These are phyloP conservation scores for Sussaba pulchella DNA, from an alignment of 2,888 invertebrate species.

Conservation along the genomic window DNA sequence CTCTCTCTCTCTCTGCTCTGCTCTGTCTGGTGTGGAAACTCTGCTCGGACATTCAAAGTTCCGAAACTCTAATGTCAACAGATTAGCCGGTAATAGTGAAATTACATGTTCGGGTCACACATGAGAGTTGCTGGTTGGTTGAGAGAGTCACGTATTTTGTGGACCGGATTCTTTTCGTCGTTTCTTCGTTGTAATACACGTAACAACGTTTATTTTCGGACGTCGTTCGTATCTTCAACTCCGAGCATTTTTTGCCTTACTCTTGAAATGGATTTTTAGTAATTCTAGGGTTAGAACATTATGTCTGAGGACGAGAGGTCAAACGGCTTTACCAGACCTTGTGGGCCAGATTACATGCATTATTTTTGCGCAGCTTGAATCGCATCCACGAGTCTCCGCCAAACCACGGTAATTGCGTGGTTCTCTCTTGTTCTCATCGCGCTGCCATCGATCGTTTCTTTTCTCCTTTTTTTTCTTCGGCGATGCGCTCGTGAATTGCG, in stretches of 20 bases:
- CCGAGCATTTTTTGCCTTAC: constrained; percentile 48
- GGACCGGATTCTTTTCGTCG: constrained; percentile 41
- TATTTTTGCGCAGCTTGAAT: constrained; percentile 76
- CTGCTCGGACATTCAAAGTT: constrained; percentile 42
- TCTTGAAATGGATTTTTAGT: constrained; percentile 79
- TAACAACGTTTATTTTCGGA: constrained; percentile 63
- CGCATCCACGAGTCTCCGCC: constrained; percentile 40
- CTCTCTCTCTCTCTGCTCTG: too few relatives aligned
- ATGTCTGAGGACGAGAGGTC: constrained; percentile 79
- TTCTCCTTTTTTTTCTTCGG: constrained; percentile 32
- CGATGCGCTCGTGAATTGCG: constrained; percentile 40
- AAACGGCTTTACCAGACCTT: constrained; percentile 76
- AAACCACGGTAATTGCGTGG: constrained; percentile 44
- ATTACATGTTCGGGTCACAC: constrained; percentile 82
- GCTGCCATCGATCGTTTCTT: neutral
- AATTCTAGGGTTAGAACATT: constrained; percentile 82
- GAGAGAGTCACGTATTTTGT: constrained; percentile 63
- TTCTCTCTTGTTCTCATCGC: constrained; percentile 14
- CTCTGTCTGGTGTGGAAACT: too few relatives aligned
- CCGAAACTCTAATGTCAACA: constrained; percentile 82
- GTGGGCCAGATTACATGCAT: constrained; percentile 82
- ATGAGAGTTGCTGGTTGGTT: constrained; percentile 54
- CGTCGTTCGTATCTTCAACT: constrained; percentile 40
- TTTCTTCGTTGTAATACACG: constrained; percentile 74
- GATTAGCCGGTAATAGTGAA: constrained; percentile 84